Evolutionary conservation across 2,888 invertebrate species (phyloP), one percentile per base, ranked within the genome.

Genomic region (Brachyptera risi): DNA sequence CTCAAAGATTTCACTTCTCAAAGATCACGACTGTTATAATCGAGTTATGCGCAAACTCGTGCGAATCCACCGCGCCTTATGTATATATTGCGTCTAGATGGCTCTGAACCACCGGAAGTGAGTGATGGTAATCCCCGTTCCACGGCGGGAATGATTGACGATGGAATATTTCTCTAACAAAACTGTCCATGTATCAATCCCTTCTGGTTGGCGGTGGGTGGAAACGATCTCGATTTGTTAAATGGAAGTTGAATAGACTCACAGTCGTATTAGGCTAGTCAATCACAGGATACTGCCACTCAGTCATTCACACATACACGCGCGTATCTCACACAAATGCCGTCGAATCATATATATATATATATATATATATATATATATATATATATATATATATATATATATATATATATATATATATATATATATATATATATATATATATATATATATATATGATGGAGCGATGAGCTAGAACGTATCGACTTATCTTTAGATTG

Each of bases 161-260:
- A 17, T 54, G 37, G 21, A 54, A 21, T 54, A 31, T 23, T 17
- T 35, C 23, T 35, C n/a, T 35, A 31, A 37, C 54, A 54, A 54
- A 31, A 54, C 35, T 54, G 54, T 54, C 35, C 35, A 31, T 51
- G 51, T 51, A 47, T 47, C 47, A 47, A 47, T 47, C 24, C 47
- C 23, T 47, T 2, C 21, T 3, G 23, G 23, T 2, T n/a, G n/a
- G n/a, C 2, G 47, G 23, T 21, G 24, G 5, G 21, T 44, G 44
- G 24, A 2, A 24, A 24, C 47, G 19, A 24, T n/a, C n/a, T 5
- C 47, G 23, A 47, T 47, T 47, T 47, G 47, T 47, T 23, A 47
- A n/a, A 47, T 21, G 47, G 19, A 47, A 47, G 23, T 47, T 47
- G 47, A 47, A 47, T 47, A 47, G 47, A 47, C 24, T 13, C 23